These are phyloP conservation scores for Liolophura sinensis DNA, from an alignment of 1,140 invertebrate genomes.

Conservation along the genomic window DNA sequence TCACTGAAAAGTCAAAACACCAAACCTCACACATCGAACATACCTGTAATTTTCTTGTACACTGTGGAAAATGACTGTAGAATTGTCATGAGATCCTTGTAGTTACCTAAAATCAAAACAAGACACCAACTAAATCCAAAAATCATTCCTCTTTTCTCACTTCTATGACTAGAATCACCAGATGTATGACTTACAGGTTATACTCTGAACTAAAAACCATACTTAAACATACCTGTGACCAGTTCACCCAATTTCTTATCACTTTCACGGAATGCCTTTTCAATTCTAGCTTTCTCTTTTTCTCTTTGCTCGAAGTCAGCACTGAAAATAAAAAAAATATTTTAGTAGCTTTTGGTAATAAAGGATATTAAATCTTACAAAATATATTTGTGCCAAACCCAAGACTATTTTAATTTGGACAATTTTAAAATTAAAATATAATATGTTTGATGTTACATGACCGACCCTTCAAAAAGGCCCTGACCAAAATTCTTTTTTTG, in stretches of 20 bases:
- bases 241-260: constrained; percentile 86
- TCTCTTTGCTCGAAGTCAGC: constrained; percentile 94
- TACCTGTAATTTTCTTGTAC: constrained; percentile 72
- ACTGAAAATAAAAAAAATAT: constrained; percentile 61
- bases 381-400: background rate
- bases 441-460: background rate
- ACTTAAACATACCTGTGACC: constrained; percentile 69
- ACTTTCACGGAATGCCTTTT: constrained; percentile 90
- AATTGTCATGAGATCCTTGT: constrained; percentile 85
- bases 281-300: constrained; percentile 88
- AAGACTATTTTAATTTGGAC: background rate
- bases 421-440: constrained; percentile 5
- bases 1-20: constrained; percentile 2
- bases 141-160: background rate
- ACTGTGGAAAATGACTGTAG: constrained; percentile 83
- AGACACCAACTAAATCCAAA: constrained; percentile 6
- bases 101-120: constrained; percentile 66
- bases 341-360: background rate
- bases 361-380: background rate
- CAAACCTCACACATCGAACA: constrained; percentile 15
- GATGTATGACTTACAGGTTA: background rate
- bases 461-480: too few species aligned
- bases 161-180: background rate
- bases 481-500: too few species aligned
- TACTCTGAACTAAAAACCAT: background rate